Evolutionary conservation across 2,888 invertebrate species (phyloP), one percentile per base, ranked within the genome.

Genomic region (Phaedon cochleariae): DNA sequence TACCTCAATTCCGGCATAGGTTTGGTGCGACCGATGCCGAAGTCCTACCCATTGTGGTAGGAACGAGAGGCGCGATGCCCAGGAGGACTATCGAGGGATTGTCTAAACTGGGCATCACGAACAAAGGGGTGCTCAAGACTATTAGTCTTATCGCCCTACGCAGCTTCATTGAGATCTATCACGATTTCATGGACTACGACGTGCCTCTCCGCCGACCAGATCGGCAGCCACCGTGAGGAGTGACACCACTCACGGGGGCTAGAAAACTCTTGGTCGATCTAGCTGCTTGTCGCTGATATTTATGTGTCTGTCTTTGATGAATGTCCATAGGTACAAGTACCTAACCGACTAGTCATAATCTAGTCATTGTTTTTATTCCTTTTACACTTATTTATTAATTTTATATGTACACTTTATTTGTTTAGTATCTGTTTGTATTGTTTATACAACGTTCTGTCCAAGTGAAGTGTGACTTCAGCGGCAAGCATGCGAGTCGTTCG

Each of bases 21-120:
- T 70, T 64, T 3, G 67, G 65, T 2, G 72, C 62, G 0, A 5
- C 49, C 6, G 49, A 46, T 45, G 72, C 69, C 0, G 62, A 70
- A 48, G 78, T 79, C 51, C 69, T 79, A 55, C 80, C 80, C 0
- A 71, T 79, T 4, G 77, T 80, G 53, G 73, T 81, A 18, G 79
- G 80, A 34, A 34, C 31, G 2, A 34, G 31, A 10, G 31, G 79
- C 10, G 76, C 77, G 12, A 65, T 80, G 65, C 79, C 79, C 46
- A 74, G 59, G 67, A 60, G 67, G 55, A 81, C 79, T 20, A 29
- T 74, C 15, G 5, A 20, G 0, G 63, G 67, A 15, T 68, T 79
- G 0, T 45, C 49, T 1, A 62, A 63, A 34, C 64, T 79, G 0
- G 74, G 74, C 4, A 70, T 79, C 1, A 22, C 31, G n/a, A 67